Percentiles rank a stretch among this genome's conserved stretches.
These are phyloP conservation scores for Oreochromis niloticus DNA, from an alignment of 2,113 vertebrate genomes.

Conservation along the genomic window DNA sequence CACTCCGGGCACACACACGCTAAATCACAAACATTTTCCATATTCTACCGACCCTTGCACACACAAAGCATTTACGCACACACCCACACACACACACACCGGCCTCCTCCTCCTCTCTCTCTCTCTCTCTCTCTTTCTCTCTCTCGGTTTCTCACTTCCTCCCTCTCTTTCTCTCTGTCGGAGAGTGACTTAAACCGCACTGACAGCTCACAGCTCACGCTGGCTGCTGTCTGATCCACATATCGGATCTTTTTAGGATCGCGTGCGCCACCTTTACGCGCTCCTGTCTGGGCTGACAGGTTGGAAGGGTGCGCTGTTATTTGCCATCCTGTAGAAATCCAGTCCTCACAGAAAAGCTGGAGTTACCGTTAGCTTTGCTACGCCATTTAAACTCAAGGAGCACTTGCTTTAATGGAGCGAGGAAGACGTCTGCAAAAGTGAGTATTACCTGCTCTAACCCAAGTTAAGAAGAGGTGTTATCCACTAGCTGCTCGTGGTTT, in stretches of 20 bases:
- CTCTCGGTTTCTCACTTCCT: not conserved
- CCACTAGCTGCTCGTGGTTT: not conserved
- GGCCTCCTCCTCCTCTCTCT: not conserved
- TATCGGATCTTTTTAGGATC: not conserved
- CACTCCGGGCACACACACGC: not conserved
- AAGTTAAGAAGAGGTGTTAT: not conserved
- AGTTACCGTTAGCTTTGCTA: not conserved
- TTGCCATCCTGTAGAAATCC: not conserved
- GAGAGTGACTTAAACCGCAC: not conserved
- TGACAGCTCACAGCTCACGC: slow-evolving; percentile 13
- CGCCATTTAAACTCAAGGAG: not conserved
- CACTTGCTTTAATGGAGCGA: not conserved
- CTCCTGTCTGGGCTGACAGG: not conserved
- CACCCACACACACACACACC: not conserved
- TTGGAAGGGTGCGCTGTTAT: not conserved
- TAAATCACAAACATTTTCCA: not conserved
- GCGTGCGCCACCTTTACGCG: not conserved
- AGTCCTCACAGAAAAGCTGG: not conserved
- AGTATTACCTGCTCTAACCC: not conserved
- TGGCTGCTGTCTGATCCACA: not conserved
- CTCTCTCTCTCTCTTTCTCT: not conserved
- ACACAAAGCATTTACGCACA: not conserved
- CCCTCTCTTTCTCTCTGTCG: not conserved
- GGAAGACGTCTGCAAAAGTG: slow-evolving; percentile 6
- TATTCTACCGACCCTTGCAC: not conserved